Conservation (phyloP, 2,113 vertebrate species). For the Origma solitaria region DNA sequence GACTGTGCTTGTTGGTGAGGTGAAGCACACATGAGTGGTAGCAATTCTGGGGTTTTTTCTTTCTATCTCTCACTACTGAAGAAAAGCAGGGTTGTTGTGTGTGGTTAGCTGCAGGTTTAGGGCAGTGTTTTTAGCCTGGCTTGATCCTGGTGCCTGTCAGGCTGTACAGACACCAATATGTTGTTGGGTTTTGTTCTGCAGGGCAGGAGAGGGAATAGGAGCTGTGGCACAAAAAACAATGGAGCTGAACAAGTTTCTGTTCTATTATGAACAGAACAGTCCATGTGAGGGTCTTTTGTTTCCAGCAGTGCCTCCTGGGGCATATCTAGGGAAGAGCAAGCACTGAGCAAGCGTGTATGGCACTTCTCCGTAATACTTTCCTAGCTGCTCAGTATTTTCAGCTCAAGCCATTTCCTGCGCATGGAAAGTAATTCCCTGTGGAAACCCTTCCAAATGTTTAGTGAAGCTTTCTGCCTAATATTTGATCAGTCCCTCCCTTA, state of each 20-base stretch:
- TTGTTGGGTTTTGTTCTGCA: background rate
- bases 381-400: background rate
- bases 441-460: background rate
- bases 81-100: background rate
- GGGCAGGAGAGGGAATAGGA: background rate
- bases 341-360: background rate
- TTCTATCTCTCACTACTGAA: background rate
- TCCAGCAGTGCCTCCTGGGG: background rate
- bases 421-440: background rate
- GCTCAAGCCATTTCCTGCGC: background rate
- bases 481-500: background rate
- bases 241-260: background rate
- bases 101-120: background rate
- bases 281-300: background rate
- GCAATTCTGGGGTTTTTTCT: background rate
- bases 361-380: background rate
- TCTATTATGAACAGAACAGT: background rate
- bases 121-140: background rate
- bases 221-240: background rate
- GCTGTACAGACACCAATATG: background rate
- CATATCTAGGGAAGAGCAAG: background rate
- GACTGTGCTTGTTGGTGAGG: background rate
- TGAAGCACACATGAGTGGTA: background rate
- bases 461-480: background rate
- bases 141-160: background rate